These are phyloP conservation scores for Neomonachus schauinslandi DNA, from an alignment of 2,113 vertebrate genomes.

Conservation along the genomic window DNA sequence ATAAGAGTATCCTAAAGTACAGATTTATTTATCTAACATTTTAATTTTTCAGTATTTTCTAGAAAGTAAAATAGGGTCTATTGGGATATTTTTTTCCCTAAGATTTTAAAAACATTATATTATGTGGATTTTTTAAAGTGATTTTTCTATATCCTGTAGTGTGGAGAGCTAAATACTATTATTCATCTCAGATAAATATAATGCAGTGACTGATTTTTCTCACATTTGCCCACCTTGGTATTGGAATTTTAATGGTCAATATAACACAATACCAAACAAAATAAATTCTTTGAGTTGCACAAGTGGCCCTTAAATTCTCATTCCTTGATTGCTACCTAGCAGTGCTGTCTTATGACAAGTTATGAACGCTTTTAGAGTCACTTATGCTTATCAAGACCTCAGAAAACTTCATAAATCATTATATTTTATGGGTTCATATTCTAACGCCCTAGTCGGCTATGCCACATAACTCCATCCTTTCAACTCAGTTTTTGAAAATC, in stretches of 20 bases:
- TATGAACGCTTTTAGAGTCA: not conserved
- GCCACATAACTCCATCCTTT: not conserved
- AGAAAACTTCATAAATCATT: not conserved
- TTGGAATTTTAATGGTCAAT: constrained; percentile 21
- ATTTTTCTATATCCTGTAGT: not conserved
- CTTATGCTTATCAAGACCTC: not conserved
- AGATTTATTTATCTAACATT: constrained; percentile 53
- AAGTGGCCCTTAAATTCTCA: not conserved
- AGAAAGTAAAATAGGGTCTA: constrained; percentile 43
- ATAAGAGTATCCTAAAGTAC: constrained; percentile 47
- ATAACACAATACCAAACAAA: not conserved
- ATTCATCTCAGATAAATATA: not conserved
- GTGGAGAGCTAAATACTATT: not conserved
- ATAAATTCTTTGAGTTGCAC: not conserved
- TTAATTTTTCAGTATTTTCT: constrained; percentile 33
- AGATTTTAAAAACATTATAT: not conserved
- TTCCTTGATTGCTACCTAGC: not conserved
- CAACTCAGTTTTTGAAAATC: not conserved
- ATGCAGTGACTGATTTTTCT: not conserved
- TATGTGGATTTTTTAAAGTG: not conserved
- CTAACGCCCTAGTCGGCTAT: not conserved
- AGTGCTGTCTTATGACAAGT: not conserved
- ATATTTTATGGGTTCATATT: not conserved
- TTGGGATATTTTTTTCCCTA: not conserved
- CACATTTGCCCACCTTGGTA: not conserved